A percentile compares a stretch with the other conserved stretches of the same genome.
Evolutionary conservation across 37 sponge, comb jelly and placozoan species (phyloP).

Genomic region (Ephydatia muelleri): DNA sequence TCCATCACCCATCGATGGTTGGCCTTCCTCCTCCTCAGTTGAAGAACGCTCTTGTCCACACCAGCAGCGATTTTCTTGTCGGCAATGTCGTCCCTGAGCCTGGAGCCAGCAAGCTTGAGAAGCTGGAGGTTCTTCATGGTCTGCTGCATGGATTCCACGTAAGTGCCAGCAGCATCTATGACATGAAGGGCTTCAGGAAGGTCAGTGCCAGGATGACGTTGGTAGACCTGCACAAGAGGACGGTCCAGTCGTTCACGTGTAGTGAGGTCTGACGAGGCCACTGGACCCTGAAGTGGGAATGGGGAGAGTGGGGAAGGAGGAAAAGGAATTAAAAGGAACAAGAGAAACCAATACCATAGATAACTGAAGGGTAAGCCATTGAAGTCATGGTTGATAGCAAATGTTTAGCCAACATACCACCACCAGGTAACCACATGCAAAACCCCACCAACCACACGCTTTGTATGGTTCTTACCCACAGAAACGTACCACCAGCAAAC

Average conservation of each 20-base stretch:
- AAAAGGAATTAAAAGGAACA: neutral
- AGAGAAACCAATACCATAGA: neutral
- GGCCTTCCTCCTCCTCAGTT: conserved; percentile 60
- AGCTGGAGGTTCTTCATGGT: conserved; percentile 68
- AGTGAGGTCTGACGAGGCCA: conserved; percentile 42
- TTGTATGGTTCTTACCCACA: too few relatives aligned
- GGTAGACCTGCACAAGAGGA: conserved; percentile 65
- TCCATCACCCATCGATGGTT: conserved; percentile 76
- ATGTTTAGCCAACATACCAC: too few relatives aligned
- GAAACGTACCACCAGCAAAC: too few relatives aligned
- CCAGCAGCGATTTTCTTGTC: conserved; percentile 71
- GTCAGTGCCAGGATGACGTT: conserved; percentile 78
- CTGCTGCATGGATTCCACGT: conserved; percentile 50
- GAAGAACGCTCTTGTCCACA: conserved; percentile 49
- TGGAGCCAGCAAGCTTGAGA: conserved; percentile 55
- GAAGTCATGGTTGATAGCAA: neutral
- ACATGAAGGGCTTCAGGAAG: conserved; percentile 76
- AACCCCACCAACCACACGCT: neutral
- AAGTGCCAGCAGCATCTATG: conserved; percentile 33
- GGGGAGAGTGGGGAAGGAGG: neutral
- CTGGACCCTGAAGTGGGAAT: conserved; percentile 63
- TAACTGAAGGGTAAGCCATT: neutral
- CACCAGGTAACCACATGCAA: neutral
- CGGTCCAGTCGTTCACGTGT: conserved; percentile 78
- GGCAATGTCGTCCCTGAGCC: conserved; percentile 53